Percentiles rank a stretch among this genome's conserved stretches.
phyloP scores from a whole-genome alignment of 2,888 invertebrate species.

The Hypolimnas misippus region DNA sequence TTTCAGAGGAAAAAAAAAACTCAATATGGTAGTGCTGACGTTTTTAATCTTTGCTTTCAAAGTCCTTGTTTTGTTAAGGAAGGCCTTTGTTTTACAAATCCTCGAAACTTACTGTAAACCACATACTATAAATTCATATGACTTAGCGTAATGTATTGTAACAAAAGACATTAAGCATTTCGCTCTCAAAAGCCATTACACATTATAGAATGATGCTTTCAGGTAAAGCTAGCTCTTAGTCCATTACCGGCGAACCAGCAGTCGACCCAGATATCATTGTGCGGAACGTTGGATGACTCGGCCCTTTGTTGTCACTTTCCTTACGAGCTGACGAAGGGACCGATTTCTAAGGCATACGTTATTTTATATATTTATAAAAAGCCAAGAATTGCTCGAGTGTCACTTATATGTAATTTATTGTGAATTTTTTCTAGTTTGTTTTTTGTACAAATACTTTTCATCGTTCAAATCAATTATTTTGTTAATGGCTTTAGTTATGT shows the following conservation, averaged over 20 bases:
- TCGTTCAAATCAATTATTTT: too few relatives aligned
- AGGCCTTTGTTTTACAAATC: neutral
- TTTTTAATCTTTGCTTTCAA: neutral
- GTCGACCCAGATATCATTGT: constrained; percentile 67
- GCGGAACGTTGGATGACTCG: constrained; percentile 63
- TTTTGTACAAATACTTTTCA: too few relatives aligned
- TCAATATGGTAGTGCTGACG: too few relatives aligned
- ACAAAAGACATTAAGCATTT: constrained; percentile 10
- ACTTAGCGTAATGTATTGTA: constrained; percentile 12
- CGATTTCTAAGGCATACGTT: constrained; percentile 4
- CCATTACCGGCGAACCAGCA: constrained; percentile 57
- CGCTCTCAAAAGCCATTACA: constrained; percentile 2
- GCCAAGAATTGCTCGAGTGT: too few relatives aligned
- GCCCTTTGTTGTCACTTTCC: constrained; percentile 67
- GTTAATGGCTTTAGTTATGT: too few relatives aligned
- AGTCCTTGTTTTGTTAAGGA: too few relatives aligned
- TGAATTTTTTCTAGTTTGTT: too few relatives aligned
- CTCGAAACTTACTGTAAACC: constrained; percentile 7
- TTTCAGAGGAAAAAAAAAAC: too few relatives aligned
- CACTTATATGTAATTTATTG: too few relatives aligned
- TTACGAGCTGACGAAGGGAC: constrained; percentile 45
- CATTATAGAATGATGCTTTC: constrained; percentile 14
- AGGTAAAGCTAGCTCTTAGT: constrained; percentile 22
- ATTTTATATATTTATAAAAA: neutral
- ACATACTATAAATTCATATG: constrained; percentile 1